Conservation (phyloP, 2,113 vertebrate genomes). For the Amphiprion ocellaris region DNA sequence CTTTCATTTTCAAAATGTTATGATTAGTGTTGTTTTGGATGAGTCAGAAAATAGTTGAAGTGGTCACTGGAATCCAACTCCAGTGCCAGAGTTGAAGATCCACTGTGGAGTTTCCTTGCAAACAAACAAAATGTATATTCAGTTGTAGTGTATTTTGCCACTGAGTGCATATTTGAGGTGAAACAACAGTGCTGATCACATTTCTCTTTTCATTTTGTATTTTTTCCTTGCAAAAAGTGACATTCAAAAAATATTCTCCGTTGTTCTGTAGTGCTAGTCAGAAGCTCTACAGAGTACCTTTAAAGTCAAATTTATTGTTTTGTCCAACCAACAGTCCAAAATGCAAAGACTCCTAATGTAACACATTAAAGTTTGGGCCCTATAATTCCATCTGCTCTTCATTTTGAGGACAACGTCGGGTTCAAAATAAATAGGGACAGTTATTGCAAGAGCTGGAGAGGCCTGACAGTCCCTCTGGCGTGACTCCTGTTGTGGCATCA, state of each 20-base stretch:
- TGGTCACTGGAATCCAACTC: no score
- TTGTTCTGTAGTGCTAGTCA: neutral
- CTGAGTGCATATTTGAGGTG: no score
- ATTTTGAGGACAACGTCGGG: neutral
- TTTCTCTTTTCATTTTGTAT: no score
- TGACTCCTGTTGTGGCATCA: slow-evolving; percentile 23
- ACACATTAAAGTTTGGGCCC: neutral
- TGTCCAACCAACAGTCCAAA: neutral
- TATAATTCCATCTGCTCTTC: neutral
- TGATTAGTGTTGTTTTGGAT: neutral
- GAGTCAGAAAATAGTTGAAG: no score
- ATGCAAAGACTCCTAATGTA: neutral
- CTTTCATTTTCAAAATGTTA: neutral
- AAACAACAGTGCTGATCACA: no score
- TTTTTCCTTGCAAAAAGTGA: no score
- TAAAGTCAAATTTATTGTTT: neutral
- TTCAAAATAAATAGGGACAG: slow-evolving; percentile 11
- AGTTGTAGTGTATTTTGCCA: neutral
- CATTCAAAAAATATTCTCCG: no score
- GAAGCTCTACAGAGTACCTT: neutral
- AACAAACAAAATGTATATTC: neutral
- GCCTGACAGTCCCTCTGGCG: neutral
- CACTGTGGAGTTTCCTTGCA: neutral
- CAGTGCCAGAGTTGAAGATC: neutral
- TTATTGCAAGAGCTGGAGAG: neutral